A percentile compares a stretch with the other conserved stretches of the same genome.
phyloP scores from a whole-genome alignment of 1,140 invertebrate genomes.

The Eriocheir sinensis region DNA sequence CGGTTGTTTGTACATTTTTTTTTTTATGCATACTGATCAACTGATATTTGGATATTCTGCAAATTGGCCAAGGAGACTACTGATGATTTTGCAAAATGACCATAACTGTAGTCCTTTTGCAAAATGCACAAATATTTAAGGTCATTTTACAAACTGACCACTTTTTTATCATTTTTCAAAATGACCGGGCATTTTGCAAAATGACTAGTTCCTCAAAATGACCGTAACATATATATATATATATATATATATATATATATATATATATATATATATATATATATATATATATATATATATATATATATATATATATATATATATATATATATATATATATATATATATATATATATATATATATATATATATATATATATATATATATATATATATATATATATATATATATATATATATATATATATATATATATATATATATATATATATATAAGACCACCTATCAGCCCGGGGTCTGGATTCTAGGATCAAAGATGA shows the following conservation, averaged over 20 bases:
- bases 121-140: too few species aligned
- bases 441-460: too few species aligned
- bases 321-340: not conserved
- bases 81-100: too few species aligned
- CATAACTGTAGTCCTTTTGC: too few species aligned
- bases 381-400: conserved; percentile 39
- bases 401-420: conserved; percentile 40
- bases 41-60: too few species aligned
- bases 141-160: not conserved
- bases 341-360: conserved; percentile 34
- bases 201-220: too few species aligned
- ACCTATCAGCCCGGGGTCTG: too few species aligned
- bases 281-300: not conserved
- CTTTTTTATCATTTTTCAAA: too few species aligned
- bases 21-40: not conserved
- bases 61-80: too few species aligned
- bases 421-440: conserved; percentile 36
- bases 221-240: not conserved
- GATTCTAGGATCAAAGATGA: too few species aligned
- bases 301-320: too few species aligned
- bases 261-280: not conserved
- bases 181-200: too few species aligned
- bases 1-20: not conserved
- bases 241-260: conserved; percentile 15
- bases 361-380: conserved; percentile 46